Evolutionary conservation across 2,797 vertebrate genomes (phyloP).

Genomic region (Amazonetta brasiliensis): DNA sequence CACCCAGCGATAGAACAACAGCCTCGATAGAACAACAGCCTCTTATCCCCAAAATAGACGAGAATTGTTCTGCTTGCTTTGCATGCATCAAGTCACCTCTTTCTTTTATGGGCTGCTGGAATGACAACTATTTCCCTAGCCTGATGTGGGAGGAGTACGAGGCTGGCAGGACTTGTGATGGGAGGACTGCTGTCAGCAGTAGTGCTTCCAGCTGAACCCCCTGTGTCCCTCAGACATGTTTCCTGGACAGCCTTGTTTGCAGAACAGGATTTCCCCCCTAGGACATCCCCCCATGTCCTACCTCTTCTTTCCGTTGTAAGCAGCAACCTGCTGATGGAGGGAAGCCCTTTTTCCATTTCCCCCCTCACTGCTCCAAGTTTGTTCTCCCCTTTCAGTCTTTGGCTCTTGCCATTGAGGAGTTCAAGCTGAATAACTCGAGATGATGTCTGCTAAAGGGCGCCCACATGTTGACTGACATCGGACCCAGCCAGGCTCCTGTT

Average conservation of each 20-base stretch:
- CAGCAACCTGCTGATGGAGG: not conserved
- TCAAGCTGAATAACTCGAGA: not conserved
- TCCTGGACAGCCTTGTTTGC: not conserved
- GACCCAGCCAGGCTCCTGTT: not conserved
- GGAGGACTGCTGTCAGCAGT: not conserved
- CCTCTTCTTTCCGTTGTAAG: not conserved
- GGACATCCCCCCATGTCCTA: not conserved
- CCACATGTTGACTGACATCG: not conserved
- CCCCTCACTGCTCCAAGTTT: rapidly evolving
- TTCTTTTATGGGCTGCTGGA: not conserved
- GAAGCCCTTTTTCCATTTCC: not conserved
- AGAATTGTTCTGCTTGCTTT: conserved; percentile 25
- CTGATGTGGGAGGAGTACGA: not conserved
- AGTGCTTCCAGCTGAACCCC: not conserved
- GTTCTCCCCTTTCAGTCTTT: not conserved
- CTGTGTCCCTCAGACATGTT: not conserved
- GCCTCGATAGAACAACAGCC: conserved; percentile 25
- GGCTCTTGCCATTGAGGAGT: not conserved
- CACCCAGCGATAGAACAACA: not conserved
- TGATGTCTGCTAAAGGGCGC: not conserved
- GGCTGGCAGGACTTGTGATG: not conserved
- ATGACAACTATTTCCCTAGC: not conserved
- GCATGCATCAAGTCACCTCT: not conserved
- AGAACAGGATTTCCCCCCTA: not conserved
- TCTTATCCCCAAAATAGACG: conserved; percentile 10